Base-by-base conservation (phyloP, 2,113 vertebrate species). In the Saimiri boliviensis region DNA sequence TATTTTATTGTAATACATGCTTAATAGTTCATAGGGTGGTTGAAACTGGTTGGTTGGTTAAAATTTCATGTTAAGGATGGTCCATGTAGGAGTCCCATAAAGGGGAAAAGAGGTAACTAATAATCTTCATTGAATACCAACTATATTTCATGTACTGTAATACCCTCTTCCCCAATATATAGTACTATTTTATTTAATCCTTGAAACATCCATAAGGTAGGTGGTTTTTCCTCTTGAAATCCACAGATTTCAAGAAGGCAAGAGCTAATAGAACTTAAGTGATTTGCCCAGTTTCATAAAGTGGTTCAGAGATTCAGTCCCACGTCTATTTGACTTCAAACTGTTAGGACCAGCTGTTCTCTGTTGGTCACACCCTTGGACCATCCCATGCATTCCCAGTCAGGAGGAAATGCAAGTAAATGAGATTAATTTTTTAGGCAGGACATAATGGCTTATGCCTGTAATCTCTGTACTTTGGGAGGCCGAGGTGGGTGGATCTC, bases 381-480 rank as follows among this genome's bases (percentile, higher is more conserved):
- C 68, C 54, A 60, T 85, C 73, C 88, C 73, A 68, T 93, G 91
- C 47, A 88, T 96, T 93, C 45, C 32, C 70, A 84, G 85, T 84
- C 45, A 58, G 70, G 93, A 68, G 77, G 95, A 95, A 95, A 96
- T 93, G 86, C 49, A 94, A 94, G 80, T 68, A 92, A 94, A 58
- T 93, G 89, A 97, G 89, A 93, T 86, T 54, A 90, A 93, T 90
- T 87, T 88, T 93, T 94, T 93, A 63, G 60, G 12, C 60, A 63
- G 60, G 60, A 27, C 60, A 63, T 13, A 12, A 27, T 63, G 60
- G 27, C 27, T 63, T 2, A 30, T 63, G 12, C 27, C 27, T 63
- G 13, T 63, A 63, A 30, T 63, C 27, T 30, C 27, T 63, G 58
- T 27, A 63, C 27, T 63, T 63, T 2, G 27, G 60, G 27, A 63